phyloP scores from a whole-genome alignment of 2,113 vertebrate species.

The Campylorhamphus procurvoides region DNA sequence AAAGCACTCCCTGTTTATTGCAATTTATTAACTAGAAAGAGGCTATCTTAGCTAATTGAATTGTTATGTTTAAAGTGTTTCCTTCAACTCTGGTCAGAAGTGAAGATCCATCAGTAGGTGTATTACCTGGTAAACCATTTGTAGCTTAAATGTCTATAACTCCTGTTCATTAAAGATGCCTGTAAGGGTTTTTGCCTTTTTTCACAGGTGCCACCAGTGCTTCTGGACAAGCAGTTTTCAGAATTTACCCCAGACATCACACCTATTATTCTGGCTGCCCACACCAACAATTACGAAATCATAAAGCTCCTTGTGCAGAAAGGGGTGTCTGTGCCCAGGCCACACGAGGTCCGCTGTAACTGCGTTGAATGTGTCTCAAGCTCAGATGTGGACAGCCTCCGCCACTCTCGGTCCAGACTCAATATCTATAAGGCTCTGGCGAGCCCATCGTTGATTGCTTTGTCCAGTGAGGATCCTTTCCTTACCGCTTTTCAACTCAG shows the following conservation, averaged over 20 bases:
- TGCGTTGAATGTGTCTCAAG: conserved; percentile 92
- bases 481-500: conserved; percentile 95
- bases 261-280: conserved; percentile 95
- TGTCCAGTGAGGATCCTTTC: conserved; percentile 97
- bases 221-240: conserved; percentile 94
- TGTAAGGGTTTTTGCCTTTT: not conserved
- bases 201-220: conserved; percentile 89
- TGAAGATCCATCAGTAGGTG: not conserved
- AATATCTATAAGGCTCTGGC: conserved; percentile 95
- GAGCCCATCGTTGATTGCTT: conserved; percentile 90
- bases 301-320: conserved; percentile 95
- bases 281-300: conserved; percentile 98
- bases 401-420: conserved; percentile 92
- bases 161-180: not conserved
- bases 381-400: conserved; percentile 92
- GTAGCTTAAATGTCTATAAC: not conserved
- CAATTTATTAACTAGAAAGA: not conserved
- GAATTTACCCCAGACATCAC: conserved; percentile 98
- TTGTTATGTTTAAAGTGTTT: not conserved
- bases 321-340: conserved; percentile 93
- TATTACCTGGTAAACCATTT: not conserved
- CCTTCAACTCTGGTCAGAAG: not conserved
- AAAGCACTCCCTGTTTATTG: not conserved
- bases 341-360: conserved; percentile 93
- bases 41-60: not conserved